Conservation (phyloP, 1,140 invertebrate species). For the Lamellibrachia luymesi region DNA sequence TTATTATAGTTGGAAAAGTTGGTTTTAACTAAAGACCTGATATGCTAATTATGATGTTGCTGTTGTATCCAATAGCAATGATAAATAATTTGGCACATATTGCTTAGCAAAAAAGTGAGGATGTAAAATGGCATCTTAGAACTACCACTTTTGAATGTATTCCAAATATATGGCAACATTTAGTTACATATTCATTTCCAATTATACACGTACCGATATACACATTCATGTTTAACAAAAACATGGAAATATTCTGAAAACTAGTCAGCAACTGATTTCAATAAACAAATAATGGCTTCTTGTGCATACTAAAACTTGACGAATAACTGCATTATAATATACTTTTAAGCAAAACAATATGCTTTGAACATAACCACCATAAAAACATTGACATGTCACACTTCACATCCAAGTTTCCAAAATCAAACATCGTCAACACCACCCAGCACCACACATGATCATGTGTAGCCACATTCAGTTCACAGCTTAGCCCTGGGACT, state of each 20-base stretch:
- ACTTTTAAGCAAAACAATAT: background rate
- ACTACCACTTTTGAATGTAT: background rate
- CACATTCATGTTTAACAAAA: too few species aligned
- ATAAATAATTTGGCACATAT: too few species aligned
- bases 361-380: background rate
- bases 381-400: background rate
- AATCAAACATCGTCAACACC: background rate
- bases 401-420: background rate
- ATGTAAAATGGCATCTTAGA: background rate
- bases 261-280: background rate
- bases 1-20: too few species aligned
- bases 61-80: too few species aligned
- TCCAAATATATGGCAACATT: background rate
- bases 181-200: background rate
- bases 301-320: background rate
- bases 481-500: background rate
- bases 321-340: background rate
- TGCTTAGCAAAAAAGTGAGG: background rate
- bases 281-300: background rate
- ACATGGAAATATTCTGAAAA: too few species aligned
- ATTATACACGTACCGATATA: background rate
- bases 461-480: background rate
- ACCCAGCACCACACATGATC: background rate
- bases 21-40: too few species aligned
- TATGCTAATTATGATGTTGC: too few species aligned